Evolutionary conservation across 2,113 vertebrate genomes (phyloP).

Genomic region (Tragelaphus scriptus): DNA sequence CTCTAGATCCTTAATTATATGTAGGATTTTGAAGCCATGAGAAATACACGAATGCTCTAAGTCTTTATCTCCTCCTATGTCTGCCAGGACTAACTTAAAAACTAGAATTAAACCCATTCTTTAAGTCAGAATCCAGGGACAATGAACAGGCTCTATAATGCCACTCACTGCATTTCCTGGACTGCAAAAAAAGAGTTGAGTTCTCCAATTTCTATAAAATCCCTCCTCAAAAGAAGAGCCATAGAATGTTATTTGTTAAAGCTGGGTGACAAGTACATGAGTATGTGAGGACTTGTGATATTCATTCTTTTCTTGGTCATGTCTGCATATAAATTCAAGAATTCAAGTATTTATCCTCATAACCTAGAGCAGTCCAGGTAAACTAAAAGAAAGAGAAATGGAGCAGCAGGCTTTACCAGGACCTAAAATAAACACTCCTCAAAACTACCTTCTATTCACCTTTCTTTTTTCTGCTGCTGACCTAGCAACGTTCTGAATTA

Average conservation of each 20-base stretch:
- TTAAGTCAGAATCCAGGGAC: neutral
- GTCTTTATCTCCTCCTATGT: neutral
- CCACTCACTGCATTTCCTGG: neutral
- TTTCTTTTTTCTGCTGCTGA: neutral
- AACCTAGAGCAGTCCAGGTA: neutral
- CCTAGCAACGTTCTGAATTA: neutral
- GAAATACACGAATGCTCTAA: constrained; percentile 6
- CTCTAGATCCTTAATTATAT: neutral
- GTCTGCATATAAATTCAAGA: neutral
- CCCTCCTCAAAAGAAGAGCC: neutral
- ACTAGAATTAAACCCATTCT: neutral
- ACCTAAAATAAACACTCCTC: constrained; percentile 25
- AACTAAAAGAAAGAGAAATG: neutral
- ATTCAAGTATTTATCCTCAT: neutral
- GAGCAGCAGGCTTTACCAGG: neutral
- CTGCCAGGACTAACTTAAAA: neutral
- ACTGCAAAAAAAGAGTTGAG: neutral
- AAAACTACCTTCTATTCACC: neutral
- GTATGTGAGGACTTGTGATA: neutral
- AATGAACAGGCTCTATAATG: neutral
- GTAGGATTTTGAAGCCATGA: neutral
- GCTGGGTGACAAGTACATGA: neutral
- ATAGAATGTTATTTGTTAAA: neutral
- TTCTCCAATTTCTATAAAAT: neutral
- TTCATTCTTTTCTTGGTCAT: neutral